Conservation (phyloP, 2,888 invertebrate species). For the Philonicus albiceps region DNA sequence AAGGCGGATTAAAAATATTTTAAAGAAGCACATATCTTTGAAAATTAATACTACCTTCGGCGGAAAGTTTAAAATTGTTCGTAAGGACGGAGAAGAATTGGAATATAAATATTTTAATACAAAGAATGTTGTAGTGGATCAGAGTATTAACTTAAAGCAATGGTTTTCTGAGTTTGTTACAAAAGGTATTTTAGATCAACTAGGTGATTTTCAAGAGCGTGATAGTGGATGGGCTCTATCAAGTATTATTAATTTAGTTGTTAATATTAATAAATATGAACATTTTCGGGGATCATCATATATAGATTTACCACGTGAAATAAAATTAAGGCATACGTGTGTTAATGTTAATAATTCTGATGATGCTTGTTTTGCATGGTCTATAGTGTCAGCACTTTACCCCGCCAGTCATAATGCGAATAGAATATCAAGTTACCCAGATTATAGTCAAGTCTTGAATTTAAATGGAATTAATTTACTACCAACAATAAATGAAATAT, state of each 20-base stretch:
- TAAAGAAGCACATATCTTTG: neutral
- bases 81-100: neutral
- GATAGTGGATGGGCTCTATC: constrained; percentile 40
- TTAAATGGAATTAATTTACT: neutral
- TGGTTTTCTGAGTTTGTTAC: too few species aligned
- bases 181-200: neutral
- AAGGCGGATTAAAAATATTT: neutral
- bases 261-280: constrained; percentile 40
- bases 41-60: neutral
- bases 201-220: neutral
- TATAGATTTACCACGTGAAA: constrained; percentile 48
- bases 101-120: constrained; percentile 21
- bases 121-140: neutral
- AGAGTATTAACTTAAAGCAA: neutral
- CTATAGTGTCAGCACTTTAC: constrained; percentile 51
- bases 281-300: constrained; percentile 20
- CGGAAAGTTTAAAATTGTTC: neutral
- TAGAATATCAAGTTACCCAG: constrained; percentile 27
- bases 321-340: constrained; percentile 19
- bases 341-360: constrained; percentile 53
- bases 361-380: constrained; percentile 52
- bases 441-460: too few species aligned
- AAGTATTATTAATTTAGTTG: constrained; percentile 1
- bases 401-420: constrained; percentile 45
- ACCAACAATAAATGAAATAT: neutral